Percentiles rank a stretch among this genome's conserved stretches.
These are phyloP conservation scores for Spongilla lacustris DNA, from an alignment of 37 sponge, comb jelly and placozoan genomes.

Conservation along the genomic window DNA sequence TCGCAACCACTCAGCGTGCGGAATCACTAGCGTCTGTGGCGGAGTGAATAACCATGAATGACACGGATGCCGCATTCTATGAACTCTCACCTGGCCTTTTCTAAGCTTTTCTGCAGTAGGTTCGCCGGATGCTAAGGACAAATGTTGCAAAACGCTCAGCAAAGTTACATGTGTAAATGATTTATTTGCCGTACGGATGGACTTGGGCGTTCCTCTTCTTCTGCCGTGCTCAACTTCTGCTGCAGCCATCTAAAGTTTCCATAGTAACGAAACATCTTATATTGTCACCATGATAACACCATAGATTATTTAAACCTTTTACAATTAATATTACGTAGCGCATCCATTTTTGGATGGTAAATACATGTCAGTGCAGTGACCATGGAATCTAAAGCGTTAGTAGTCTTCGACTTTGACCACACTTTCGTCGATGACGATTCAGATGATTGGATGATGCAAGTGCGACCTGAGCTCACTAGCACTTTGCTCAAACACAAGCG, in stretches of 20 bases:
- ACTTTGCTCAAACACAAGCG: no score
- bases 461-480: slow-evolving; percentile 52
- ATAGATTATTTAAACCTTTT: no score
- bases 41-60: no score
- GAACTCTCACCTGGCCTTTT: no score
- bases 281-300: no score
- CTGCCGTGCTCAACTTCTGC: slow-evolving; percentile 6
- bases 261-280: no score
- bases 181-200: background rate
- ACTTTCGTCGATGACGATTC: slow-evolving; percentile 76
- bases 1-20: background rate
- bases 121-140: background rate
- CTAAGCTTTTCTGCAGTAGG: background rate
- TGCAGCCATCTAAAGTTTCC: background rate
- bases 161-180: background rate
- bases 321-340: no score
- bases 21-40: background rate
- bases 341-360: no score
- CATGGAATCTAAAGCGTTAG: slow-evolving; percentile 21
- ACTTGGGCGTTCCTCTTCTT: slow-evolving; percentile 1
- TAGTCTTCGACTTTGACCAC: slow-evolving; percentile 87
- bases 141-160: background rate
- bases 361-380: no score
- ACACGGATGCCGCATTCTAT: background rate
- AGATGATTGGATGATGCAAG: slow-evolving; percentile 56